Percentiles rank a stretch among this genome's conserved stretches.
These are phyloP conservation scores for Scalopus aquaticus DNA, from an alignment of 2,113 vertebrate genomes.

Conservation along the genomic window DNA sequence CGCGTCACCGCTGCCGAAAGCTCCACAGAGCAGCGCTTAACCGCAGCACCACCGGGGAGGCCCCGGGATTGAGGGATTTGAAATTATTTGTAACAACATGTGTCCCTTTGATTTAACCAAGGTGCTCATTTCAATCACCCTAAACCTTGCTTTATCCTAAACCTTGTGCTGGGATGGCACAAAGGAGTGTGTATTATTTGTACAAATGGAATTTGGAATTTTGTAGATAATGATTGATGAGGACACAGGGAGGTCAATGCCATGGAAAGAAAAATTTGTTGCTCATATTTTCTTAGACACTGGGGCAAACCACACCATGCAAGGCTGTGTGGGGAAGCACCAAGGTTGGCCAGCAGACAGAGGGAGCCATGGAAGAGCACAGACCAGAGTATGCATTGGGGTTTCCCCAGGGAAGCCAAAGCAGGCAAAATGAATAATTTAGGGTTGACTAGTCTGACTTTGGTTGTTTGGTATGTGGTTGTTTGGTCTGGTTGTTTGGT, in stretches of 20 bases:
- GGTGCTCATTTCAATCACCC: too few species aligned
- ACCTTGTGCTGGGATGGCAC: neutral
- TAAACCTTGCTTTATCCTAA: fast-evolving
- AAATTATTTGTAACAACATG: fast-evolving
- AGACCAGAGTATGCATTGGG: fast-evolving
- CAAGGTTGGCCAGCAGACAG: fast-evolving
- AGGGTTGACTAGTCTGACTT: neutral
- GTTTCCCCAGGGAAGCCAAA: neutral
- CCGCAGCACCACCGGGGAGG: too few species aligned
- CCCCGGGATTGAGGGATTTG: too few species aligned
- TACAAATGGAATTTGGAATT: neutral
- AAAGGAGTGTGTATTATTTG: neutral
- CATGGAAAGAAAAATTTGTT: neutral
- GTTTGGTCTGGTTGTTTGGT: neutral
- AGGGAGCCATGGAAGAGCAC: fast-evolving
- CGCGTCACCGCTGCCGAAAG: too few species aligned
- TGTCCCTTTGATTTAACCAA: neutral
- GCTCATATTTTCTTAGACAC: too few species aligned
- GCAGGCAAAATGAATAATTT: fast-evolving
- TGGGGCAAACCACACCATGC: fast-evolving
- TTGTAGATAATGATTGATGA: neutral
- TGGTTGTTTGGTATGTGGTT: fast-evolving
- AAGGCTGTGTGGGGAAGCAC: fast-evolving
- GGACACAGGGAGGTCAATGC: neutral
- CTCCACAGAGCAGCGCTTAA: too few species aligned